Base-by-base conservation (phyloP, 1,140 invertebrate species). In the Brachionus paranguensis region DNA sequence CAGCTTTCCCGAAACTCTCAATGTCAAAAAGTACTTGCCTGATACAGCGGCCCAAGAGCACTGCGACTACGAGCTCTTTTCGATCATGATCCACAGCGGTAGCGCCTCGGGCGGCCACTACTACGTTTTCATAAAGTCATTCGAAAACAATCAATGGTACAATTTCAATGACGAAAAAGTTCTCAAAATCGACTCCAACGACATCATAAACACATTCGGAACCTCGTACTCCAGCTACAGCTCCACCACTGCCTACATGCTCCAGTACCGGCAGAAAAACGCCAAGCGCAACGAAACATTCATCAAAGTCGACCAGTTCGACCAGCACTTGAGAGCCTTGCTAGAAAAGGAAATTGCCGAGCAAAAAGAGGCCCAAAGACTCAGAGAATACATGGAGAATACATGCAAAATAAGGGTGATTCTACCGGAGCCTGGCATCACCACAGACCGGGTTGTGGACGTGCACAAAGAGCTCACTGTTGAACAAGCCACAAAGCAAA, bases 51-150 rank as follows among this genome's bases (percentile, higher is more conserved):
- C 78, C 70, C 84, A 60, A 24, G 50, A 68, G 91, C 84, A 93
- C 99, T 89, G 94, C 95, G 96, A 7, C 91, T 99, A 24, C 97
- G 99, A 88, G 97, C 97, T 60, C 96, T 99, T 60, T 91, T 99
- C 50, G 97, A 95, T 96, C 47, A 95, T 96, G 94, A 94, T 96
- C 78, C 95, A 97, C 89, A 95, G 94, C 43, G 95, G 95, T 7
- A 95, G 93, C 90, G 94, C 95, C 0, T 93, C 93, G 64, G 95
- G 95, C 37, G 95, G 95, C 1, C 95, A 97, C 89, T 97, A 97
- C 89, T 97, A 95, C 88, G 95, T 94, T 20, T 96, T 96, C 86
- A 95, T 96, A 60, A 96, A 95, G 91, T 91, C 90, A 83, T 88
- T 92, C 86, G 90, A 89, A 78, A 89, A 91, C 88, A 88, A 89